Percentiles rank a stretch among this genome's conserved stretches.
Evolutionary conservation across 1,140 invertebrate species (phyloP).

Genomic region (Drosophila ercepeae): DNA sequence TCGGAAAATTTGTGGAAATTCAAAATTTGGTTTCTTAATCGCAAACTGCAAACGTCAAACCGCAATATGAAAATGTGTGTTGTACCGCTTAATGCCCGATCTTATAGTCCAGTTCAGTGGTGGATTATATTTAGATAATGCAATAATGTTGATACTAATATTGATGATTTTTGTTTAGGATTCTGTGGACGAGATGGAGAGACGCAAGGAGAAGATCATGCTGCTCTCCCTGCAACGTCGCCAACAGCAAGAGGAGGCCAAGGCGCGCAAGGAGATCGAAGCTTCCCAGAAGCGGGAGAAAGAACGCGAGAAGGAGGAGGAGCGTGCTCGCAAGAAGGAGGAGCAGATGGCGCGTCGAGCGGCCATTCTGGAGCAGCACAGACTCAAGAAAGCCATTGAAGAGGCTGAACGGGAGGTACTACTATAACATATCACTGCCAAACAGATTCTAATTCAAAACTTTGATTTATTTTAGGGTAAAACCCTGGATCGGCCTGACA

Average conservation of each 20-base stretch:
- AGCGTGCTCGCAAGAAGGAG: constrained; percentile 93
- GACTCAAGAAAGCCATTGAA: constrained; percentile 96
- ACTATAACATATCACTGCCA: background rate
- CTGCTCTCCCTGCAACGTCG: constrained; percentile 92
- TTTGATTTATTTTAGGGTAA: constrained; percentile 86
- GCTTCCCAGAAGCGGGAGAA: constrained; percentile 90
- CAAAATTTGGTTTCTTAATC: background rate
- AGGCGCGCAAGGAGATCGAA: constrained; percentile 93
- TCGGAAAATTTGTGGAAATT: background rate
- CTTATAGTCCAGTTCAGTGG: background rate
- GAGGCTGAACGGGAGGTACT: constrained; percentile 94
- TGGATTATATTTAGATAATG: too few relatives aligned
- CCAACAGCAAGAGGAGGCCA: constrained; percentile 94
- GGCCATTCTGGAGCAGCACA: constrained; percentile 96
- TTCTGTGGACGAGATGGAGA: constrained; percentile 94
- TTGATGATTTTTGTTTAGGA: constrained; percentile 83
- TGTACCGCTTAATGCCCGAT: background rate
- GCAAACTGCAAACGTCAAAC: background rate
- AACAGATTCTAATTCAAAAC: background rate
- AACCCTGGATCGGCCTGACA: constrained; percentile 89
- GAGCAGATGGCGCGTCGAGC: constrained; percentile 94
- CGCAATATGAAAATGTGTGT: background rate
- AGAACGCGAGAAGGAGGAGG: constrained; percentile 93
- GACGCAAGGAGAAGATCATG: constrained; percentile 95
- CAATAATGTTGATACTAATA: too few relatives aligned